Evolutionary conservation across 2,797 vertebrate genomes (phyloP).

Genomic region (Enteromius thamalakanensis): DNA sequence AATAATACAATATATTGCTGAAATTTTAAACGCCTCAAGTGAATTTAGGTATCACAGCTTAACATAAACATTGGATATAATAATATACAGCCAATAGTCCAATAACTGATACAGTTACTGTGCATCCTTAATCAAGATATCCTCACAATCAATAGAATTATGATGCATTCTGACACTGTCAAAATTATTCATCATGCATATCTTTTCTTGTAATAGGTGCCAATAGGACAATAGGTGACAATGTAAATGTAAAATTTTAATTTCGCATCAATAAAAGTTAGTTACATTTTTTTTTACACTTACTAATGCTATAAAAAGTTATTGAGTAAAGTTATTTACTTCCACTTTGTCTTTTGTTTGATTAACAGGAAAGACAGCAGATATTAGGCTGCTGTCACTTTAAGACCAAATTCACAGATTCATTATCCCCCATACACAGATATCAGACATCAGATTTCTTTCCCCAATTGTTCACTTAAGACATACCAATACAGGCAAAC

Average conservation of each 20-base stretch:
- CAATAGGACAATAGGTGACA: too few species aligned
- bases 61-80: background rate
- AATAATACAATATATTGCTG: background rate
- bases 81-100: background rate
- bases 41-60: background rate
- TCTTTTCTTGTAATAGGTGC: background rate
- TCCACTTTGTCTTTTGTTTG: background rate
- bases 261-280: too few species aligned
- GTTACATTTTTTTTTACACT: background rate
- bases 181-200: background rate
- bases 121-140: background rate
- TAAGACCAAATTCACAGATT: background rate
- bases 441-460: background rate
- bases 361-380: background rate
- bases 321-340: background rate
- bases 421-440: background rate
- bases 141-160: background rate
- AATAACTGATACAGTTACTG: background rate
- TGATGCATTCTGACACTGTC: background rate
- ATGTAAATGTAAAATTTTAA: too few species aligned
- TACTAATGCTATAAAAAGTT: background rate
- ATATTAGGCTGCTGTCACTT: background rate
- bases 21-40: background rate
- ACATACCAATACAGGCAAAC: background rate
- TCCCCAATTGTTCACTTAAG: background rate